These are phyloP conservation scores for Tiliacea aurago DNA, from an alignment of 2,888 invertebrate genomes.

Conservation along the genomic window DNA sequence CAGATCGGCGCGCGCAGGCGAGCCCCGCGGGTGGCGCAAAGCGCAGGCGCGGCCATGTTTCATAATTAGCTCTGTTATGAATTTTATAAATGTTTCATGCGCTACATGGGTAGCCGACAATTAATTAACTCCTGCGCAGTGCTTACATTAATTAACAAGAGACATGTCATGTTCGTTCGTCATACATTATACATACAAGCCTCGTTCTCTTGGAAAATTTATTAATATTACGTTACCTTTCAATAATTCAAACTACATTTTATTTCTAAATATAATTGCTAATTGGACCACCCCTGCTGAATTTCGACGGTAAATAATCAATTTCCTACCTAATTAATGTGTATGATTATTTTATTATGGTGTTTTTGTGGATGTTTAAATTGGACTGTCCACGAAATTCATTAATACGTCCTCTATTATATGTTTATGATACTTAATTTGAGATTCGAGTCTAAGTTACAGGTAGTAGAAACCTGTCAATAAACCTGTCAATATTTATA, in stretches of 20 bases:
- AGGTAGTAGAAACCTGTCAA: constrained; percentile 41
- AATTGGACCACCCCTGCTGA: constrained; percentile 77
- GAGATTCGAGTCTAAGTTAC: constrained; percentile 62
- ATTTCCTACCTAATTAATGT: constrained; percentile 76
- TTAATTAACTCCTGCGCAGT: constrained; percentile 87
- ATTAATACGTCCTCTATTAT: constrained; percentile 74
- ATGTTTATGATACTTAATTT: constrained; percentile 83
- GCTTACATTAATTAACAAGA: constrained; percentile 87
- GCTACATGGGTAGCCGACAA: constrained; percentile 84
- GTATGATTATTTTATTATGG: constrained; percentile 79
- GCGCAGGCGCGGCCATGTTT: constrained; percentile 81
- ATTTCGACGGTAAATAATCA: constrained; percentile 69
- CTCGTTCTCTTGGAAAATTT: constrained; percentile 77
- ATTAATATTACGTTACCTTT: constrained; percentile 75
- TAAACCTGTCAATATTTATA: constrained; percentile 39
- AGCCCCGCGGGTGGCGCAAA: constrained; percentile 86
- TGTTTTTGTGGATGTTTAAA: constrained; percentile 72
- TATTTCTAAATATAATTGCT: constrained; percentile 62
- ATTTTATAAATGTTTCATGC: constrained; percentile 90
- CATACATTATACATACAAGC: constrained; percentile 83
- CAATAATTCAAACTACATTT: constrained; percentile 74
- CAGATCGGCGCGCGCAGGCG: constrained; percentile 71
- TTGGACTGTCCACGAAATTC: constrained; percentile 73
- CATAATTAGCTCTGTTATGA: constrained; percentile 89
- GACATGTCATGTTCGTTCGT: constrained; percentile 83